Evolutionary conservation across 1,140 invertebrate genomes (phyloP).

Genomic region (Tenebrio molitor): DNA sequence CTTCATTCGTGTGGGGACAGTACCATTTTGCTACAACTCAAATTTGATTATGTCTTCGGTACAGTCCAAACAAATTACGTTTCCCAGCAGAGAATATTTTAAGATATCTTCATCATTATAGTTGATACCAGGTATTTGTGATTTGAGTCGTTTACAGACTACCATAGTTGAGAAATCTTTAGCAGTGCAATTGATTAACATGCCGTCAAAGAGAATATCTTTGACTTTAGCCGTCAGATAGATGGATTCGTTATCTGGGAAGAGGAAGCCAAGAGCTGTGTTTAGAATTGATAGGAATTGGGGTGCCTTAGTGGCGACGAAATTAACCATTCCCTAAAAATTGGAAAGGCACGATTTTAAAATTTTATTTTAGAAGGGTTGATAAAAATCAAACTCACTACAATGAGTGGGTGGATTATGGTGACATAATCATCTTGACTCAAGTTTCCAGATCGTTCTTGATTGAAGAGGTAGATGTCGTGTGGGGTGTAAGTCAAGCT

Average conservation of each 20-base stretch:
- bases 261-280: slow-evolving; percentile 73
- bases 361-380: slow-evolving; percentile 9
- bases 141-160: slow-evolving; percentile 76
- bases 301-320: slow-evolving; percentile 69
- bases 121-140: slow-evolving; percentile 70
- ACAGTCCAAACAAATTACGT: slow-evolving; percentile 67
- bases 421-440: slow-evolving; percentile 80
- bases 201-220: slow-evolving; percentile 79
- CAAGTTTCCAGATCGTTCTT: slow-evolving; percentile 71
- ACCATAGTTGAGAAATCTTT: slow-evolving; percentile 80
- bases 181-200: slow-evolving; percentile 78
- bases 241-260: slow-evolving; percentile 71
- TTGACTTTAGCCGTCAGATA: slow-evolving; percentile 74
- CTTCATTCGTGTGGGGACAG: slow-evolving; percentile 67
- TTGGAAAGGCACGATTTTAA: no score
- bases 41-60: not conserved
- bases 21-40: slow-evolving; percentile 53
- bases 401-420: slow-evolving; percentile 73
- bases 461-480: slow-evolving; percentile 77
- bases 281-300: slow-evolving; percentile 72
- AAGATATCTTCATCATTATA: slow-evolving; percentile 73
- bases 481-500: slow-evolving; percentile 77
- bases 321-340: slow-evolving; percentile 68
- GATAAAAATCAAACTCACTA: slow-evolving; percentile 67
- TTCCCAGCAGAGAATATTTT: slow-evolving; percentile 78